Evolutionary conservation across 2,797 vertebrate species (phyloP), one percentile per base, ranked within the genome.

Genomic region (Rhabdophis nuchalis): DNA sequence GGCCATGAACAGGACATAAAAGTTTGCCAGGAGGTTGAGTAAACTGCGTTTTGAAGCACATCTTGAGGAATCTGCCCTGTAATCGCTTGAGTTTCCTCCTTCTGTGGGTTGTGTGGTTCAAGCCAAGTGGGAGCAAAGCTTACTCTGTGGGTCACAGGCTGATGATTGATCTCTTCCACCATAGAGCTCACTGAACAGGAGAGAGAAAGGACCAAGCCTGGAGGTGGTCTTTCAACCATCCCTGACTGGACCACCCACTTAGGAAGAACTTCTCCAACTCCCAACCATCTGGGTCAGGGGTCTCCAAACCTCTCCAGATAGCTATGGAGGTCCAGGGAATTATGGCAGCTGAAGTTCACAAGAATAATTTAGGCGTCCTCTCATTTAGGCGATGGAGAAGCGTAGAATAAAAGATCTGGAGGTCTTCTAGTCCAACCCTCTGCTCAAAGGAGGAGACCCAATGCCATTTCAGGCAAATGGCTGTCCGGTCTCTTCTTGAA

Each of bases 41-140:
- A 68, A 68, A 32, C 64, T 68, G 14, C n/a, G n/a, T 16, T 68
- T 32, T 68, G 64, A 14, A 32, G 5, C 64, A 18, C n/a, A 68
- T 32, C 64, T 32, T 8, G 14, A 32, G n/a, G 64, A 16, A 32
- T 68, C 13, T 68, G n/a, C 5, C n/a, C 6, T 32, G 64, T 16
- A 32, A 68, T 7, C 5, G 14, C 2, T 32, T 16, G 3, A 46
- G 2, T 46, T 46, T 46, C 46, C 46, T 46, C 46, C 3, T 46
- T 46, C 46, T 16, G n/a, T 32, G 64, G 64, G 64, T 68, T 68
- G 14, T 68, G 64, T 18, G n/a, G n/a, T 32, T 32, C 64, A 68
- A 5, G 6, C 6, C 29, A 0, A 7, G n/a, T 18, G 3, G 0
- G 64, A 68, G 8, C 10, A 68, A 7, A 16, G n/a, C 14, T 18